Base-by-base conservation (phyloP, 2,888 invertebrate species). In the Chalcis sispes region DNA sequence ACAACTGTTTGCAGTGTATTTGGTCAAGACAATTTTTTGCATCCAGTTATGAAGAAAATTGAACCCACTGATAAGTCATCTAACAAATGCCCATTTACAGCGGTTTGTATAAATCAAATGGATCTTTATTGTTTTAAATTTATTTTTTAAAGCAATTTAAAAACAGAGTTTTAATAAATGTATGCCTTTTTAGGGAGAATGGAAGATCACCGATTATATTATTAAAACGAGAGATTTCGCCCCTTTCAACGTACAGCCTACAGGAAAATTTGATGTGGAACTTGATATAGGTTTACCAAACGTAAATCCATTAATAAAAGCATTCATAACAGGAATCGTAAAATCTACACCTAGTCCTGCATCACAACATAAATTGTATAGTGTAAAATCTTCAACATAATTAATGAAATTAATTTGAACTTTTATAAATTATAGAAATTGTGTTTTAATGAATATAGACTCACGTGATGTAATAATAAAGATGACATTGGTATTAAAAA, bases 11-110 rank as follows among this genome's bases (percentile, higher is more conserved):
- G 75, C n/a, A 65, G 54, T 8, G 59, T 65, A 23, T 29, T 75
- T 25, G 4, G 13, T 13, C 20, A 36, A 1, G 46, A 52, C 10
- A 52, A 42, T 25, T 52, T 75, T 32, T 75, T 71, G n/a, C 58
- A 75, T 18, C 65, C 69, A 32, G 4, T 65, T 1, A 2, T 71
- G 8, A 27, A 32, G 4, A 61, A 65, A 52, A 56, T 75, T 1
- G 48, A 71, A 32, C 70, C 71, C n/a, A n/a, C n/a, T n/a, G n/a
- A n/a, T 42, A 20, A 75, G 32, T 61, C 65, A 29, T 46, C 75
- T 10, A 40, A 10, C 13, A n/a, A 32, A 0, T 75, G 75, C 23
- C 70, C 70, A 1, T 36, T 75, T 23, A 36, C 64, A 50, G 50
- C 65, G n/a, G 75, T 75, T 40, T 8, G 58, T 65, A 61, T 48